A percentile compares a stretch with the other conserved stretches of the same genome.
These are phyloP conservation scores for Ptilodon capucinus DNA, from an alignment of 2,888 invertebrate genomes.

Conservation along the genomic window DNA sequence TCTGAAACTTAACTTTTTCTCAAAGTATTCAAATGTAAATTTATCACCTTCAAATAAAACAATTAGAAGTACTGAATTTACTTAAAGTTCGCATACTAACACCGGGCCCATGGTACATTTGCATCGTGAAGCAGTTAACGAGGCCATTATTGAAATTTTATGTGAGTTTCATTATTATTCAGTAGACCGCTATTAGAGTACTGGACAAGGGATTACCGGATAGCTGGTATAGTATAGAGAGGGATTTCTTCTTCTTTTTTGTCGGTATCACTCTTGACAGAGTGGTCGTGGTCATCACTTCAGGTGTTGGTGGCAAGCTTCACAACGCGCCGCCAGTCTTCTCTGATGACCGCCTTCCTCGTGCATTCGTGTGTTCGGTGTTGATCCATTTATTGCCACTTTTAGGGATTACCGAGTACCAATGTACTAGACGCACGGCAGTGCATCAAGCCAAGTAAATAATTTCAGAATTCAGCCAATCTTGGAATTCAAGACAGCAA, in stretches of 20 bases:
- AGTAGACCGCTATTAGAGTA: constrained; percentile 79
- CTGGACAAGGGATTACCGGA: constrained; percentile 68
- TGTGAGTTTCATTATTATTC: constrained; percentile 81
- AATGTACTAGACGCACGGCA: too few relatives aligned
- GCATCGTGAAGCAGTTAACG: constrained; percentile 71
- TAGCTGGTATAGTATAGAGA: constrained; percentile 42
- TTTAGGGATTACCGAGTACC: too few relatives aligned
- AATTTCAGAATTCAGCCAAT: too few relatives aligned
- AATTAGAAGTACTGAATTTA: constrained; percentile 51
- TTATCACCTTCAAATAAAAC: constrained; percentile 29
- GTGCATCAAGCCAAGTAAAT: too few relatives aligned
- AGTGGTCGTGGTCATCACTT: too few relatives aligned
- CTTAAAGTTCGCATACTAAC: constrained; percentile 13
- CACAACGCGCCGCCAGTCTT: too few relatives aligned
- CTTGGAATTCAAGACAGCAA: too few relatives aligned
- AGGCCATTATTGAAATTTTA: constrained; percentile 80
- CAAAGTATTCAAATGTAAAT: constrained; percentile 25
- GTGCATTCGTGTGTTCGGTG: too few relatives aligned
- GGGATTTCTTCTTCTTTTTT: constrained; percentile 8
- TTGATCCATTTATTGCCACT: too few relatives aligned
- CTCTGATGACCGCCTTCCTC: too few relatives aligned
- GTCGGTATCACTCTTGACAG: too few relatives aligned
- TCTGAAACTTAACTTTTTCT: neutral
- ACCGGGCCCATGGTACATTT: constrained; percentile 48
- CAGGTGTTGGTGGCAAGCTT: too few relatives aligned